Evolutionary conservation across 2,888 invertebrate species (phyloP), one percentile per base, ranked within the genome.

Genomic region (Drosophila ezoana): DNA sequence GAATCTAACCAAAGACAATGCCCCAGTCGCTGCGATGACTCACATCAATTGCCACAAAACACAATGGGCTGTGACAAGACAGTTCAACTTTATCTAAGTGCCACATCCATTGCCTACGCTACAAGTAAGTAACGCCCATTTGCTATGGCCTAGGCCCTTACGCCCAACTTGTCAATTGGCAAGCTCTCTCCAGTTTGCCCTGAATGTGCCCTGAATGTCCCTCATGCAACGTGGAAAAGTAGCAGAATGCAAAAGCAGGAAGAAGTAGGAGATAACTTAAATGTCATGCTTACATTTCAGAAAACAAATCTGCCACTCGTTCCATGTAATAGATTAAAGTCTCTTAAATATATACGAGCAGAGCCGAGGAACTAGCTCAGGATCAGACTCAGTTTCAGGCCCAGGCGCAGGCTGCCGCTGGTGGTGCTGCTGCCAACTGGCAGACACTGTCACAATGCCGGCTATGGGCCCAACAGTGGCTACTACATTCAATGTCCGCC

Each of bases 251-350:
- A 47, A 54, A 71, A 60, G 53, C 9, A 20, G 23, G 23, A 16
- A 43, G 16, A 35, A 37, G 44, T 13, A 49, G 60, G 67, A 72
- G 79, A 75, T 79, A 79, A 84, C 87, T 85, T 79, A 81, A 85
- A 85, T 82, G 87, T 87, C 86, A 85, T 87, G 86, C 76, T 76
- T 77, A 79, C 79, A 75, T 81, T 75, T 81, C 58, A 74, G 48
- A 72, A 79, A 86, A 82, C 71, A 88, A 86, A 88, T 86, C 84
- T 86, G 82, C 74, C 75, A 73, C 66, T 79, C 81, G 66, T 81
- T 76, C 69, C 76, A 71, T 76, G 78, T 81, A 79, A 86, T 76
- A 86, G 78, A 86, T 86, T 86, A 88, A 88, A 83, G 74, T 75
- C 80, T 68, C 66, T 71, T 70, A 56, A 60, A 68, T 68, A 67